Percentiles rank a stretch among this genome's conserved stretches.
phyloP scores from a whole-genome alignment of 2,113 vertebrate genomes.

The Chinchilla lanigera region DNA sequence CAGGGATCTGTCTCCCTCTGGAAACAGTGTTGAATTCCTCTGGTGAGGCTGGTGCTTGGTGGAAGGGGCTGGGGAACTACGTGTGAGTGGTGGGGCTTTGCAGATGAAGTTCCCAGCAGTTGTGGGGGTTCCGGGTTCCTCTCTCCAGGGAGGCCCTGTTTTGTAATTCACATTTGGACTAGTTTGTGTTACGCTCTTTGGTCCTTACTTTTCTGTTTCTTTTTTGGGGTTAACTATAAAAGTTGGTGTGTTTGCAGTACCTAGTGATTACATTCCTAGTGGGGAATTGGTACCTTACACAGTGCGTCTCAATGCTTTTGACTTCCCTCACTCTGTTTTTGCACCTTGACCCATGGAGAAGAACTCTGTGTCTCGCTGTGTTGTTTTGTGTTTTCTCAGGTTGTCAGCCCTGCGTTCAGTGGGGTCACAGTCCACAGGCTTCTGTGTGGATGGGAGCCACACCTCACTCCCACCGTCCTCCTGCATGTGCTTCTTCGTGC shows the following conservation, averaged over 20 bases:
- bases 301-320: not conserved
- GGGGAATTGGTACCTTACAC: not conserved
- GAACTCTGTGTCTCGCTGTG: not conserved
- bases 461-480: not conserved
- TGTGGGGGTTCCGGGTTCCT: not conserved
- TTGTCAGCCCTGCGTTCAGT: not conserved
- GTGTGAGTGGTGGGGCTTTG: not conserved
- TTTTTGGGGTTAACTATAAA: not conserved
- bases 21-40: not conserved
- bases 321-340: not conserved
- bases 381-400: too few relatives aligned
- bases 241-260: not conserved
- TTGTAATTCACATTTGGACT: too few relatives aligned
- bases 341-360: not conserved
- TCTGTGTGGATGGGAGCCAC: too few relatives aligned
- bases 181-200: not conserved
- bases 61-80: not conserved
- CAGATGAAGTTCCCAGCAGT: not conserved
- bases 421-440: not conserved
- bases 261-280: not conserved
- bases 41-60: not conserved
- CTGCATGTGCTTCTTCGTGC: not conserved
- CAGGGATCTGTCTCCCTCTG: not conserved
- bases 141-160: too few relatives aligned
- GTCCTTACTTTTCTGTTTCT: not conserved